These are phyloP conservation scores for Cryptocheilus praepositus DNA, from an alignment of 2,888 invertebrate genomes.

Conservation along the genomic window DNA sequence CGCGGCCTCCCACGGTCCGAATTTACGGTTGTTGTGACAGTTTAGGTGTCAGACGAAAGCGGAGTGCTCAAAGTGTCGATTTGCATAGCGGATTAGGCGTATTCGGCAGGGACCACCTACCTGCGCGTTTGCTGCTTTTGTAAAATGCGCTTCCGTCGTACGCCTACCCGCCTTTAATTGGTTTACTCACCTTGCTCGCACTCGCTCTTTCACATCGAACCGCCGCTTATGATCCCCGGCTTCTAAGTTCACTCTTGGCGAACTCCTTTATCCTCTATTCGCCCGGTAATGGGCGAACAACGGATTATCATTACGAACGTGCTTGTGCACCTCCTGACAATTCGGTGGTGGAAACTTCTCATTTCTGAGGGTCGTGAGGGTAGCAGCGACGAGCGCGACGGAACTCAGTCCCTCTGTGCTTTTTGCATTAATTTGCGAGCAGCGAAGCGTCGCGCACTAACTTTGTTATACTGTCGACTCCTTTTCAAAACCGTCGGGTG, in stretches of 20 bases:
- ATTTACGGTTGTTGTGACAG: constrained; percentile 55
- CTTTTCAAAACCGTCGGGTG: too few relatives aligned
- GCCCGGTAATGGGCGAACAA: too few relatives aligned
- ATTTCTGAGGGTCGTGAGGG: constrained; percentile 5
- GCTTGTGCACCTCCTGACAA: neutral
- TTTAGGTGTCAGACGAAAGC: constrained; percentile 58
- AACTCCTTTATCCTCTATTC: too few relatives aligned
- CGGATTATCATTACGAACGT: neutral
- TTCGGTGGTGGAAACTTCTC: constrained; percentile 7
- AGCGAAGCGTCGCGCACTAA: too few relatives aligned
- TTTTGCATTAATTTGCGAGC: constrained; percentile 12
- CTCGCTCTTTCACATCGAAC: constrained; percentile 34
- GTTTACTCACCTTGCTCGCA: constrained; percentile 42
- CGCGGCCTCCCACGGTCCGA: constrained; percentile 34
- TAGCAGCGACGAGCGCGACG: neutral
- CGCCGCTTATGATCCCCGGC: constrained; percentile 29
- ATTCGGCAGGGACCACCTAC: constrained; percentile 61
- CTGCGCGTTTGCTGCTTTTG: constrained; percentile 29
- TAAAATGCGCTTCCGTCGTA: constrained; percentile 49
- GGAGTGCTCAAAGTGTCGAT: constrained; percentile 64
- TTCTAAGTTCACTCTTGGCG: neutral
- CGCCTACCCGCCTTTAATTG: constrained; percentile 42
- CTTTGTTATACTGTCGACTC: too few relatives aligned
- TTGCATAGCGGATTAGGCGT: constrained; percentile 68
- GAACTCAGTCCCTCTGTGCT: neutral